Conservation (phyloP, 2,888 invertebrate genomes). For the Mystacides longicornis region DNA sequence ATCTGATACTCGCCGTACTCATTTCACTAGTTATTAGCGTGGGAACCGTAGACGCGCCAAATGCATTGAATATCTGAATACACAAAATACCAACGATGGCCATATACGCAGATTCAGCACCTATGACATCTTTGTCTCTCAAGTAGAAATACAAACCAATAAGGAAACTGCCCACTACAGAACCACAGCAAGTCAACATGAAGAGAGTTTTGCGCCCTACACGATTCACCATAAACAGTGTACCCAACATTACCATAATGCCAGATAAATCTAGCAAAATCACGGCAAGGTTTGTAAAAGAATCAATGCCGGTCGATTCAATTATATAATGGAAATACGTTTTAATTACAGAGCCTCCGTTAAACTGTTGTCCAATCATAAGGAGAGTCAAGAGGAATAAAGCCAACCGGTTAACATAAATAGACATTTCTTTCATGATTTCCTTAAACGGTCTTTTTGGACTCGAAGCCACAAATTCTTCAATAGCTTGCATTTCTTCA, state of each 20-base stretch:
- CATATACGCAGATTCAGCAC: conserved; percentile 3
- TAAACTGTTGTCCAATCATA: conserved; percentile 13
- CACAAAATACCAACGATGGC: conserved; percentile 7
- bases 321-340: conserved; percentile 11
- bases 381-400: conserved; percentile 5
- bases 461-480: conserved; percentile 30
- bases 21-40: conserved; percentile 15
- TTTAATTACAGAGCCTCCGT: conserved; percentile 4
- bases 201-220: conserved; percentile 6
- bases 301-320: neutral
- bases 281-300: conserved; percentile 4
- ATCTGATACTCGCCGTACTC: conserved; percentile 13
- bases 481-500: conserved; percentile 29
- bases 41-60: conserved; percentile 6
- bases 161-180: conserved; percentile 3
- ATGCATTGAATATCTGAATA: conserved; percentile 8
- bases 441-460: conserved; percentile 28
- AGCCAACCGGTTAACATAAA: conserved; percentile 6
- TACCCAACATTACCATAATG: neutral
- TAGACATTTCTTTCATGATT: conserved; percentile 13
- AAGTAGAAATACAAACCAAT: conserved; percentile 11
- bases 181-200: conserved; percentile 7
- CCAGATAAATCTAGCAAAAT: conserved; percentile 8
- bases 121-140: conserved; percentile 1
- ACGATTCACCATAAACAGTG: conserved; percentile 7